These are phyloP conservation scores for Alosa sapidissima DNA, from an alignment of 2,797 vertebrate genomes.

Conservation along the genomic window DNA sequence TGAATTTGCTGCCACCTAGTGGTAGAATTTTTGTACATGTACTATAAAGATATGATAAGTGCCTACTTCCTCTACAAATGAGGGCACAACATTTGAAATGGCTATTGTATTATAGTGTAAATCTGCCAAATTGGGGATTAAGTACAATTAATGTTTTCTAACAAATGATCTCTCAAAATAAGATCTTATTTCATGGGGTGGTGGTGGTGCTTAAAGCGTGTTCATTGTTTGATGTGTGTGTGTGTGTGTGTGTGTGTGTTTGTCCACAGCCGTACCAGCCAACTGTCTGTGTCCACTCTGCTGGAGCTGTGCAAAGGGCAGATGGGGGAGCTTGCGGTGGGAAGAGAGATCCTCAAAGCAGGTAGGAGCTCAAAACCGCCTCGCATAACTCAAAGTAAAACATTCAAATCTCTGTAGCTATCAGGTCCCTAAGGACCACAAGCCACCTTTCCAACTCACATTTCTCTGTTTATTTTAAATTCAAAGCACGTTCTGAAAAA, in stretches of 20 bases:
- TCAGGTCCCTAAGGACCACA: not conserved
- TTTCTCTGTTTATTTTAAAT: not conserved
- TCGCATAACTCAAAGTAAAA: slow-evolving; percentile 12
- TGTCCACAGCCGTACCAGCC: slow-evolving; percentile 82
- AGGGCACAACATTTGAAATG: not conserved
- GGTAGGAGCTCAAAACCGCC: slow-evolving; percentile 66
- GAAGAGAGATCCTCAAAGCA: slow-evolving; percentile 89
- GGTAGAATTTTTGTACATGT: not conserved
- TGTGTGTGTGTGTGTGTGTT: not conserved
- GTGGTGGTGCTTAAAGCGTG: not conserved
- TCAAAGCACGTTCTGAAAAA: not conserved
- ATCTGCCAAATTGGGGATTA: no score
- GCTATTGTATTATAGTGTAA: no score
- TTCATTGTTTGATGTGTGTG: not conserved
- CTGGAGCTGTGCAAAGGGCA: slow-evolving; percentile 89
- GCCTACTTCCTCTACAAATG: not conserved
- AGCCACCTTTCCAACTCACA: not conserved
- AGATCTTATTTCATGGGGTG: not conserved
- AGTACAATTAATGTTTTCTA: no score
- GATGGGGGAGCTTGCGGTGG: slow-evolving; percentile 85
- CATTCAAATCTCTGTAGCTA: not conserved
- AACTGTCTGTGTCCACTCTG: slow-evolving; percentile 86
- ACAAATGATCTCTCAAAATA: not conserved
- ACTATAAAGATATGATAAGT: not conserved
- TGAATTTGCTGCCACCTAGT: slow-evolving; percentile 51